Conservation (phyloP, 2,797 vertebrate genomes). For the Labeo calbasu region DNA sequence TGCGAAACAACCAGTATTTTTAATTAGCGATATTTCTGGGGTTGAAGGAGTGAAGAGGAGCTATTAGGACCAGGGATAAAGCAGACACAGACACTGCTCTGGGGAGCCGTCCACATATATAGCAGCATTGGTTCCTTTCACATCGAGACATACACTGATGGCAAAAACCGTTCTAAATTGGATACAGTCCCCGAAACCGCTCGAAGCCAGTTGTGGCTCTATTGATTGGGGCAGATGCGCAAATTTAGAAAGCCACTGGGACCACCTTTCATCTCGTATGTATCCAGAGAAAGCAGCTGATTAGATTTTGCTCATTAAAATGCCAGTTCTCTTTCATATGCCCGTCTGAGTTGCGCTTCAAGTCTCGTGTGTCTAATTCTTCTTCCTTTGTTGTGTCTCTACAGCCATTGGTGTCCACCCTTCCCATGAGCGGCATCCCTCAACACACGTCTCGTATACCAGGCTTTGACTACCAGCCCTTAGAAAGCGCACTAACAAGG, state of each 20-base stretch:
- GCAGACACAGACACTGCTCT: slow-evolving; percentile 12
- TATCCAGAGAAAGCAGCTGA: slow-evolving; percentile 41
- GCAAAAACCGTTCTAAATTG: slow-evolving; percentile 35
- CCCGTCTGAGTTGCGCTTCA: background rate
- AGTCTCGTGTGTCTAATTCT: slow-evolving; percentile 22
- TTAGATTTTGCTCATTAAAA: slow-evolving; percentile 51
- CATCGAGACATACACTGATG: slow-evolving; percentile 34
- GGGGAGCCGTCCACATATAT: background rate
- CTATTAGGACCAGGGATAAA: slow-evolving; percentile 57
- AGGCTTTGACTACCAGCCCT: slow-evolving; percentile 45
- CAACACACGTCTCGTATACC: slow-evolving; percentile 53
- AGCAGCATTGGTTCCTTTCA: background rate
- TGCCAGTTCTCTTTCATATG: slow-evolving; percentile 32
- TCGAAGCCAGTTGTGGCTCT: slow-evolving; percentile 42
- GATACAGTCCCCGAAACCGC: slow-evolving; percentile 4
- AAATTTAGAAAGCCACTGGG: slow-evolving; percentile 50
- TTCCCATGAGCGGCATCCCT: slow-evolving; percentile 56
- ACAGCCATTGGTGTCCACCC: slow-evolving; percentile 63
- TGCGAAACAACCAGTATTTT: slow-evolving; percentile 58
- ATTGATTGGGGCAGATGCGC: slow-evolving; percentile 61
- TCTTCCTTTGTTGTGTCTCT: slow-evolving; percentile 29
- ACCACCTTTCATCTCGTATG: slow-evolving; percentile 49
- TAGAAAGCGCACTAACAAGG: slow-evolving; percentile 50
- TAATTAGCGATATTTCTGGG: slow-evolving; percentile 60
- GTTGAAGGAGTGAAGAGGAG: slow-evolving; percentile 29